These are phyloP conservation scores for Drosophila nebulosa DNA, from an alignment of 1,140 invertebrate genomes.

Conservation along the genomic window DNA sequence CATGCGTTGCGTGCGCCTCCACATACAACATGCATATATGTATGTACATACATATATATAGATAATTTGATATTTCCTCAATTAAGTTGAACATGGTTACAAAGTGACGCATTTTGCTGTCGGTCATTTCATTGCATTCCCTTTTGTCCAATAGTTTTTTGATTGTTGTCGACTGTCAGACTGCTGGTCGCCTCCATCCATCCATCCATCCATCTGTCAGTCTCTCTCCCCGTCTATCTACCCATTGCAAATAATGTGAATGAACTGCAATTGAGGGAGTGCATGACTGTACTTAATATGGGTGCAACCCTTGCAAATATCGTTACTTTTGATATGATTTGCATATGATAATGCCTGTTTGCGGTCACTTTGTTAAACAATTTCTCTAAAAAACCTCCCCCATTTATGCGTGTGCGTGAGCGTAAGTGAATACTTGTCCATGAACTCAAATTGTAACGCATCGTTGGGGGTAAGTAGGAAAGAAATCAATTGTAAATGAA, in stretches of 20 bases:
- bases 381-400: constrained; percentile 32
- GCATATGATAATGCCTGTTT: not conserved
- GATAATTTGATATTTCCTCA: constrained; percentile 77
- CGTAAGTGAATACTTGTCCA: constrained; percentile 40
- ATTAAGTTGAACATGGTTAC: constrained; percentile 43
- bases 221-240: not conserved
- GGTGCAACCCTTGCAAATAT: constrained; percentile 11
- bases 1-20: not conserved
- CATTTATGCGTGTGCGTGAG: constrained; percentile 48
- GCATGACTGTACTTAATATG: not conserved
- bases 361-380: constrained; percentile 63
- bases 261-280: constrained; percentile 10
- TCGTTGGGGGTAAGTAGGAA: not conserved
- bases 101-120: not conserved
- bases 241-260: not conserved
- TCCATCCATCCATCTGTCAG: not conserved
- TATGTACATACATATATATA: constrained; percentile 15
- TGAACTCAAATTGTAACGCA: constrained; percentile 61
- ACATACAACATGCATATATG: not conserved
- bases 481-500: constrained; percentile 1
- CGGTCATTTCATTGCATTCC: not conserved
- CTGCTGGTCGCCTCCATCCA: constrained; percentile 14
- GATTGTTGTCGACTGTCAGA: not conserved
- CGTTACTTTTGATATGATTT: not conserved
- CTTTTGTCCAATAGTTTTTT: constrained; percentile 6